Base-by-base conservation (phyloP, 2,888 invertebrate genomes). In the Volucella bombylans region DNA sequence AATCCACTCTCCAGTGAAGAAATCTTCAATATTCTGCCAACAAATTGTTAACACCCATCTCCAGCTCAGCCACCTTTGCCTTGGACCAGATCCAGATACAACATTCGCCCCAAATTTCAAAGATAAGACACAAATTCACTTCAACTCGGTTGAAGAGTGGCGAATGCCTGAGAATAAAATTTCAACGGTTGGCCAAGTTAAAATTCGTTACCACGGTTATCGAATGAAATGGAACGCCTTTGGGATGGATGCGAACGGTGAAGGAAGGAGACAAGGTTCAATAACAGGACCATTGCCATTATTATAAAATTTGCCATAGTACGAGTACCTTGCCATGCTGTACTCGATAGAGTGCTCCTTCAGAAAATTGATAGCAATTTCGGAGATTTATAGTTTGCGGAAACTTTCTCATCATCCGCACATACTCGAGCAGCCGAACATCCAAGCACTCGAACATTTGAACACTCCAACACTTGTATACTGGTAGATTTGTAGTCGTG, bases 111-210 rank as follows among this genome's bases (percentile, higher is more conserved):
- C 12, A 18, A 47, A 49, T 39, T 31, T 31, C 1, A 31, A 59
- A 65, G 83, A 83, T 83, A 83, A 83, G 83, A 69, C 80, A 83
- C 74, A 74, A 61, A 71, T 61, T 38, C 65, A 71, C 79, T 79
- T 74, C 43, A 43, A 39, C 54, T 64, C 14, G 38, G 62, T 71
- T 64, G 49, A 47, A 39, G 65, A 65, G 74, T 23, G 23, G 23
- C 69, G 52, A 65, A 79, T 79, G 74, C 43, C 41, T 72, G 62
- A 45, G 55, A 64, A 78, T 82, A 82, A 78, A 78, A 78, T 79
- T 39, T 59, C 57, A 31, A 31, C 31, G 65, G 79, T 68, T 79
- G 65, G 74, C 49, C 74, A 83, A 79, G 43, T 65, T 74, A 65
- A 80, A 69, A 61, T 74, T 79, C 64, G 68, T 68, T 78, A 68